phyloP scores from a whole-genome alignment of 2,113 vertebrate genomes.

The Eudyptes chrysolophus region DNA sequence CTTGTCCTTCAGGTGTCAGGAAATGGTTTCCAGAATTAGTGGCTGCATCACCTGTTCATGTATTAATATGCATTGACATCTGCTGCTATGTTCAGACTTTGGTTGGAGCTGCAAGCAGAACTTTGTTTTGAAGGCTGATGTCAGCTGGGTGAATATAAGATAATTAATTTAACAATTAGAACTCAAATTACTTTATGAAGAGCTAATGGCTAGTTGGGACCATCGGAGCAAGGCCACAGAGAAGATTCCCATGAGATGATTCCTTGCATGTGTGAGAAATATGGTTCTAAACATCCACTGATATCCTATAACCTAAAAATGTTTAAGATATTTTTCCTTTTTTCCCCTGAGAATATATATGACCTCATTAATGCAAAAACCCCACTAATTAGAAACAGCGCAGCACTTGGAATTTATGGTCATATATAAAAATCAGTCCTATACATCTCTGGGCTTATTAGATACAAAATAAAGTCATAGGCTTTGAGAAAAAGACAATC shows the following conservation, averaged over 20 bases:
- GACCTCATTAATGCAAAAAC: neutral
- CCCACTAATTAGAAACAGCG: neutral
- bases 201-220: neutral
- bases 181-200: neutral
- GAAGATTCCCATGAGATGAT: neutral
- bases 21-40: neutral
- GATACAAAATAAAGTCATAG: neutral
- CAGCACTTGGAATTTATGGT: neutral
- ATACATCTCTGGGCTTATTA: neutral
- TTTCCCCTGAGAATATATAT: neutral
- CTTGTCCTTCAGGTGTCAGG: neutral
- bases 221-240: neutral
- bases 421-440: neutral
- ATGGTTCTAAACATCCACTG: neutral
- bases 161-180: conserved; percentile 20
- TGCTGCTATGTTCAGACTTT: neutral
- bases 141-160: neutral
- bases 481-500: neutral
- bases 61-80: conserved; percentile 15
- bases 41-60: neutral
- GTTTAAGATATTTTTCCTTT: neutral
- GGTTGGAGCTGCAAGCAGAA: neutral
- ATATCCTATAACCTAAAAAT: neutral
- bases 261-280: neutral
- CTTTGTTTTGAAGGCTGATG: conserved; percentile 24